Evolutionary conservation across 1,140 invertebrate genomes (phyloP), one percentile per base, ranked within the genome.

Genomic region (Rhysida immarginata): DNA sequence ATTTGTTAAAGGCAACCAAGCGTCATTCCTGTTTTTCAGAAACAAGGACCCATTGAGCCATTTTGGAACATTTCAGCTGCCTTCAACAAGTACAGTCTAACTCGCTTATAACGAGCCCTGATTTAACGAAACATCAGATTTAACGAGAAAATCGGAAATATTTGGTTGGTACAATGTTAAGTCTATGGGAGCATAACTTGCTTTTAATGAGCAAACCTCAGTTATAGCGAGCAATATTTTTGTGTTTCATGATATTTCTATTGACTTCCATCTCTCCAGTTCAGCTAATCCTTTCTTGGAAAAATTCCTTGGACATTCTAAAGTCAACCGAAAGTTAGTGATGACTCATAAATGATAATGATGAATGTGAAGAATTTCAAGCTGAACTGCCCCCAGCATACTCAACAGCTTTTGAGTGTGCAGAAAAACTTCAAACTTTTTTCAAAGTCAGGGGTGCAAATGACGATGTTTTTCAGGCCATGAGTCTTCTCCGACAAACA

Each of bases 401-500:
- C 21, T 25, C 42, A 54, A 54, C 45, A 42, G 53, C 53, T 35
- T 35, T 35, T 35, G 29, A 35, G 29, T 5, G 29, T 35, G 29
- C 42, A 54, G 42, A 54, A 54, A 54, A 44, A 26, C 53, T 44
- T 26, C 1, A 54, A 54, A 54, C 1, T 11, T 45, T 44, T 26
- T 43, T 54, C 21, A 42, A 54, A 44, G 42, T 23, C 23, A 25
- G 53, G 18, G 42, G 21, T 54, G 53, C 41, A 54, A 54, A 23
- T 54, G 41, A 54, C 21, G 23, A 54, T 54, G 41, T 54, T 44
- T 54, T 45, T 54, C 21, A 1, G 41, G 21, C 41, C 42, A 54
- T 54, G 53, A 26, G 21, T 45, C 53, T 44, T 54, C 41, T 54
- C 41, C 42, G 42, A 54, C 23, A 13, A 54, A 44, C 21, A 54